phyloP scores from a whole-genome alignment of 2,113 vertebrate genomes.

The Anguilla japonica region DNA sequence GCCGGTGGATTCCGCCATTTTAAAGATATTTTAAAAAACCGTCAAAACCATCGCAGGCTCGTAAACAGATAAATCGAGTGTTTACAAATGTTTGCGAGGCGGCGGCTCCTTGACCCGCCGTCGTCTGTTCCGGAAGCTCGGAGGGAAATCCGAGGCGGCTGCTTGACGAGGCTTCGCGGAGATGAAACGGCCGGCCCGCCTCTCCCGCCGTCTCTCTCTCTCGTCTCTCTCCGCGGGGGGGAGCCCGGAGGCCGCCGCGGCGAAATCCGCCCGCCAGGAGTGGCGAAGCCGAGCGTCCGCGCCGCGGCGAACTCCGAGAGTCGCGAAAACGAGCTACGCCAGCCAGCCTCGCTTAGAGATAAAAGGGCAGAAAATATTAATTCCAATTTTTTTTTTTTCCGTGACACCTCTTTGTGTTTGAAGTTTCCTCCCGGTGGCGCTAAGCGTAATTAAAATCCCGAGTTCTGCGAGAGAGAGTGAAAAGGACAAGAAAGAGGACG shows the following conservation, averaged over 20 bases:
- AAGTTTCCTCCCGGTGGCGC: conserved; percentile 64
- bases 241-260: neutral
- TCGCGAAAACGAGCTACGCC: neutral
- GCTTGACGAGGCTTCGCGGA: neutral
- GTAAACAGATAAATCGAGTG: neutral
- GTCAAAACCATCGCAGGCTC: neutral
- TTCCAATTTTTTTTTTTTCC: conserved; percentile 31
- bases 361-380: conserved; percentile 26
- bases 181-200: neutral
- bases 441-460: conserved; percentile 66
- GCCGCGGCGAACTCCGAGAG: neutral
- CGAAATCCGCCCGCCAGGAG: no score
- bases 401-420: conserved; percentile 44
- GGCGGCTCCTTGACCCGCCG: neutral
- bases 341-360: conserved; percentile 17
- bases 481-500: conserved; percentile 35
- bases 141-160: neutral
- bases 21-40: neutral
- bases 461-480: conserved; percentile 45
- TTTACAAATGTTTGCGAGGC: neutral
- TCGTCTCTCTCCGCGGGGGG: neutral
- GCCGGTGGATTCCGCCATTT: neutral
- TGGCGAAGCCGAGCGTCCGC: neutral
- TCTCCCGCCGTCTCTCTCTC: neutral
- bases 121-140: neutral